These are phyloP conservation scores for Rambutsinella grinnellia DNA, from an alignment of 2,888 invertebrate genomes.

Conservation along the genomic window DNA sequence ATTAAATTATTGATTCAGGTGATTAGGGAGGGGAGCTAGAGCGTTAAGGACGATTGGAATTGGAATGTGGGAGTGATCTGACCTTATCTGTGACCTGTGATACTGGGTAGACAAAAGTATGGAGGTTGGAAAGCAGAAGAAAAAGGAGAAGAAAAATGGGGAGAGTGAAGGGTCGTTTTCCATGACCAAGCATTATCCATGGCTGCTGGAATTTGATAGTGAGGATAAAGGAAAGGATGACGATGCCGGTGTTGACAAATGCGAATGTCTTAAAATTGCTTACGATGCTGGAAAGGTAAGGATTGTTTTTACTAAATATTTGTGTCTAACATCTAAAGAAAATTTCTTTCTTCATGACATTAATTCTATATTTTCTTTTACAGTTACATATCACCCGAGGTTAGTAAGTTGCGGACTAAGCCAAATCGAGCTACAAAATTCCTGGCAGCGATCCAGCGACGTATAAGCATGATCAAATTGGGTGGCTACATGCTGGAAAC, in stretches of 20 bases:
- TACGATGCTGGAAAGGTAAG: conserved; percentile 11
- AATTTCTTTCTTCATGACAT: too few relatives aligned
- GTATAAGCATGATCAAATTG: conserved; percentile 29
- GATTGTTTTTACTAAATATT: too few relatives aligned
- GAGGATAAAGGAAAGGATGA: not conserved
- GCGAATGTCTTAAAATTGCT: not conserved
- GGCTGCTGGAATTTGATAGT: conserved; percentile 5
- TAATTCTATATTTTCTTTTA: conserved; percentile 2
- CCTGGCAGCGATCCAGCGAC: not conserved
- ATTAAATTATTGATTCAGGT: too few relatives aligned
- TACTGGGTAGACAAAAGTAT: too few relatives aligned
- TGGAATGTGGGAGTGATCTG: too few relatives aligned
- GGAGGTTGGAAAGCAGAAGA: not conserved
- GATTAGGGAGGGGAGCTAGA: too few relatives aligned
- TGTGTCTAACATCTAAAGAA: too few relatives aligned
- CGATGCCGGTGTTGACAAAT: not conserved
- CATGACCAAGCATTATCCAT: conserved; percentile 6
- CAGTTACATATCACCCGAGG: conserved; percentile 37
- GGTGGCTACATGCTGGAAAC: not conserved
- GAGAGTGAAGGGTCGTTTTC: not conserved
- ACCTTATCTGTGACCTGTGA: too few relatives aligned
- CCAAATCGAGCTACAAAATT: conserved; percentile 55
- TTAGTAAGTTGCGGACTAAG: conserved; percentile 32
- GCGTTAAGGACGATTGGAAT: too few relatives aligned
- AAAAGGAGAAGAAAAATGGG: not conserved